phyloP scores from a whole-genome alignment of 2,797 vertebrate genomes.

The Botia kubotai region DNA sequence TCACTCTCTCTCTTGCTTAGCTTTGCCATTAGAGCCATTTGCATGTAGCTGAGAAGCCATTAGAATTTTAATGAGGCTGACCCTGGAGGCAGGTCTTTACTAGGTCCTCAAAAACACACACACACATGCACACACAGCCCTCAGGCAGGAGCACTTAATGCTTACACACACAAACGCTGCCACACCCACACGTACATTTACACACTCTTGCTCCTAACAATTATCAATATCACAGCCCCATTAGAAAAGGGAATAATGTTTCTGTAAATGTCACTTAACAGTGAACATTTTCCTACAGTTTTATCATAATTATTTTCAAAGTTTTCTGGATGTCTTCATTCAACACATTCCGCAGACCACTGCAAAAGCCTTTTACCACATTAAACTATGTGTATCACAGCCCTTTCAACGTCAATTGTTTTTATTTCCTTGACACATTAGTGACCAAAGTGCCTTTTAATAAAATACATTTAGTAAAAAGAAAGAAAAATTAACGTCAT shows the following conservation, averaged over 20 bases:
- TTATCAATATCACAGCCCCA: background rate
- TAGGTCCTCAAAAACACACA: slow-evolving; percentile 61
- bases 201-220: background rate
- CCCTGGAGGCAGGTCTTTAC: slow-evolving; percentile 76
- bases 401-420: slow-evolving; percentile 30
- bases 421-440: background rate
- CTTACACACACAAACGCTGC: too few species aligned
- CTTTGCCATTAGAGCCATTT: slow-evolving; percentile 82
- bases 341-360: background rate
- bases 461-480: slow-evolving; percentile 64
- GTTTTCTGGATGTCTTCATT: background rate
- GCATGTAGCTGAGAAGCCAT: slow-evolving; percentile 83
- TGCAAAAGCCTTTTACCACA: background rate
- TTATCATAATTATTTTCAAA: slow-evolving; percentile 2
- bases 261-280: background rate
- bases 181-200: background rate
- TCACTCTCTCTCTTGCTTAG: slow-evolving; percentile 61
- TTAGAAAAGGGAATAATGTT: background rate
- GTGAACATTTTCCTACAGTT: background rate
- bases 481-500: slow-evolving; percentile 72
- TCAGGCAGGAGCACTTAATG: background rate
- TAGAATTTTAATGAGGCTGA: slow-evolving; percentile 86
- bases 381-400: background rate
- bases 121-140: slow-evolving; percentile 44
- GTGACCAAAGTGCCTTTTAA: background rate